A percentile compares a stretch with the other conserved stretches of the same genome.
These are phyloP conservation scores for Eclectus roratus DNA, from an alignment of 2,113 vertebrate species.

Conservation along the genomic window DNA sequence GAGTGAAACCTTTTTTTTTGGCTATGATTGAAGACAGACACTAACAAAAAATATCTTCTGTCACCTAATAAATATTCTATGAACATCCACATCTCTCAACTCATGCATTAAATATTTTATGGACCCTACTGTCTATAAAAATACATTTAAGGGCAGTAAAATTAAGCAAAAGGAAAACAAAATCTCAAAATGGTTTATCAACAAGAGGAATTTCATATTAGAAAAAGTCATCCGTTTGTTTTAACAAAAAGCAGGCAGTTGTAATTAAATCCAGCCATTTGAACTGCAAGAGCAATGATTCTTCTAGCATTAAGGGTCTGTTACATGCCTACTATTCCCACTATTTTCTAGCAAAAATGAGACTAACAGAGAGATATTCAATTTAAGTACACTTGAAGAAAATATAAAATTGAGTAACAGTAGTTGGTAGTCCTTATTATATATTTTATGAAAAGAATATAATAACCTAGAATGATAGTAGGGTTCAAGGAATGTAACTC, in stretches of 20 bases:
- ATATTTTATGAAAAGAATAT: neutral
- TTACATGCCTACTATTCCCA: neutral
- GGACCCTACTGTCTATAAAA: constrained; percentile 14
- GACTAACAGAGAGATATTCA: neutral
- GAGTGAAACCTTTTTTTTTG: neutral
- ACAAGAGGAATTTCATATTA: neutral
- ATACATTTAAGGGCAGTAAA: constrained; percentile 43
- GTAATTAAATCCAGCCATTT: constrained; percentile 5
- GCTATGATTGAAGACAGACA: neutral
- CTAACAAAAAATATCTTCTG: constrained; percentile 35
- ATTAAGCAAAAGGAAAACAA: constrained; percentile 24
- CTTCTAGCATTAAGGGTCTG: neutral
- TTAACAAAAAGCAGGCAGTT: neutral
- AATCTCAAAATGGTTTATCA: neutral
- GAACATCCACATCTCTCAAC: constrained; percentile 34
- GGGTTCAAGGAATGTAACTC: neutral
- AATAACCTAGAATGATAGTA: neutral
- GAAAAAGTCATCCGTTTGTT: neutral
- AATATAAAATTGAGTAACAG: neutral
- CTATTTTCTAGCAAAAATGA: neutral
- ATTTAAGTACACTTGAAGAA: neutral
- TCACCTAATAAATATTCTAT: constrained; percentile 61
- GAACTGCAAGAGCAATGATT: neutral
- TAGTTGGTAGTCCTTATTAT: neutral
- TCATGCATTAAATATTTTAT: constrained; percentile 57